phyloP scores from a whole-genome alignment of 2,888 invertebrate genomes.

The Loripinus fragilis region DNA sequence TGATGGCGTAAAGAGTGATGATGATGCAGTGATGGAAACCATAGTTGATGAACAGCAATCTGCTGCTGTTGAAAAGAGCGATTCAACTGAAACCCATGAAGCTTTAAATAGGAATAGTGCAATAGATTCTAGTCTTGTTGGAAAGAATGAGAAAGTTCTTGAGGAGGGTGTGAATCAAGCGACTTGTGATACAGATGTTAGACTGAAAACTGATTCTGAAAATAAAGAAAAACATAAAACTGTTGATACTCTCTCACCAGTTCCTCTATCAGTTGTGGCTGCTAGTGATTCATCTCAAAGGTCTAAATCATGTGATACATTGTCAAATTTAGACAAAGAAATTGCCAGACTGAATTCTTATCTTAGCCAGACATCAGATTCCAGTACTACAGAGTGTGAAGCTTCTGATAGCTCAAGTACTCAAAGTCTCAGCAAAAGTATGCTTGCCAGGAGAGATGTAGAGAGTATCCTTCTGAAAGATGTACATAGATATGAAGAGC shows the following conservation, averaged over 20 bases:
- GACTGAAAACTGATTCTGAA: background rate
- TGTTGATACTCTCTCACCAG: background rate
- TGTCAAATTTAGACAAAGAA: slow-evolving; percentile 41
- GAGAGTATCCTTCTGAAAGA: slow-evolving; percentile 15
- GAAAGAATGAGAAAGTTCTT: too few species aligned
- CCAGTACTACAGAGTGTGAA: background rate
- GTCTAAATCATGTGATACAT: background rate
- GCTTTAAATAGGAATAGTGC: too few species aligned
- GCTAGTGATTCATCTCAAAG: background rate
- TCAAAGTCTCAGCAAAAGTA: background rate
- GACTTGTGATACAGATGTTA: background rate
- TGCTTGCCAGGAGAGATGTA: slow-evolving; percentile 12
- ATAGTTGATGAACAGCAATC: background rate
- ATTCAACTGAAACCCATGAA: background rate
- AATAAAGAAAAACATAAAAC: background rate
- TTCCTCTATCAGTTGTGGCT: background rate
- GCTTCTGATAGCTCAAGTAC: background rate
- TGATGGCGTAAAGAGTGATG: background rate
- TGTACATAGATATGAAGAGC: background rate
- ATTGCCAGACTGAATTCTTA: slow-evolving; percentile 44
- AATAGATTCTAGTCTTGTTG: too few species aligned
- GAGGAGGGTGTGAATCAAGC: background rate
- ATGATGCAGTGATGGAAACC: background rate
- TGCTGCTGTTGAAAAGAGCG: too few species aligned
- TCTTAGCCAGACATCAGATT: slow-evolving; percentile 34